These are phyloP conservation scores for Pholis gunnellus DNA, from an alignment of 2,113 vertebrate genomes.

Conservation along the genomic window DNA sequence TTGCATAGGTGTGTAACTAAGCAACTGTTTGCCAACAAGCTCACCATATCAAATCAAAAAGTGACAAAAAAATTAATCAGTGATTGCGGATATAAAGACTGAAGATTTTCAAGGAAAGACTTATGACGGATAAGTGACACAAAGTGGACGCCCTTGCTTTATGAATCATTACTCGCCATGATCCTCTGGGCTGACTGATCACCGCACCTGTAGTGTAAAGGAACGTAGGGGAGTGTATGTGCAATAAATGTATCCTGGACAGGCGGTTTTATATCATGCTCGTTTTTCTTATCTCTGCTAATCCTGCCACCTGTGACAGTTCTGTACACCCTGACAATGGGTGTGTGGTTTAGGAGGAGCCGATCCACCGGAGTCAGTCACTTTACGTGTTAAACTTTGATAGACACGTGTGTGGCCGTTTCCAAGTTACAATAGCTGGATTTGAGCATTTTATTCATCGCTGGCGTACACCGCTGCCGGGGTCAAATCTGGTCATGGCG, in stretches of 20 bases:
- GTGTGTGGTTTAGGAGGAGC: not conserved
- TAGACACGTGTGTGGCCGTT: not conserved
- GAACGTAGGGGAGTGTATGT: not conserved
- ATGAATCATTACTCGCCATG: not conserved
- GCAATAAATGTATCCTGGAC: not conserved
- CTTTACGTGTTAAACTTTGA: not conserved
- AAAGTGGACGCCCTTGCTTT: not conserved
- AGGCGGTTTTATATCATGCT: not conserved
- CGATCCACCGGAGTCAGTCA: too few species aligned
- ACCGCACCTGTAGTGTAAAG: not conserved
- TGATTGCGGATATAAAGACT: too few species aligned
- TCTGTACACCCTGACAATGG: not conserved
- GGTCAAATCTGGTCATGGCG: conserved; percentile 21
- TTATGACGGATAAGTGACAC: not conserved
- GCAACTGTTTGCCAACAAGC: too few species aligned
- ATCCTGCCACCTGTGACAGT: not conserved
- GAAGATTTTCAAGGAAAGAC: not conserved
- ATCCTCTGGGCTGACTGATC: not conserved
- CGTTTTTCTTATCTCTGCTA: not conserved
- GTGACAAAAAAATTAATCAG: too few species aligned
- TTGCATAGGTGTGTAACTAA: too few species aligned
- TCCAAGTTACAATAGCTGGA: not conserved
- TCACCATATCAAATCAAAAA: too few species aligned
- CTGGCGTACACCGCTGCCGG: not conserved
- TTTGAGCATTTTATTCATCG: not conserved